Base-by-base conservation (phyloP, 1,140 invertebrate species). In the Drosophila pallidifrons region DNA sequence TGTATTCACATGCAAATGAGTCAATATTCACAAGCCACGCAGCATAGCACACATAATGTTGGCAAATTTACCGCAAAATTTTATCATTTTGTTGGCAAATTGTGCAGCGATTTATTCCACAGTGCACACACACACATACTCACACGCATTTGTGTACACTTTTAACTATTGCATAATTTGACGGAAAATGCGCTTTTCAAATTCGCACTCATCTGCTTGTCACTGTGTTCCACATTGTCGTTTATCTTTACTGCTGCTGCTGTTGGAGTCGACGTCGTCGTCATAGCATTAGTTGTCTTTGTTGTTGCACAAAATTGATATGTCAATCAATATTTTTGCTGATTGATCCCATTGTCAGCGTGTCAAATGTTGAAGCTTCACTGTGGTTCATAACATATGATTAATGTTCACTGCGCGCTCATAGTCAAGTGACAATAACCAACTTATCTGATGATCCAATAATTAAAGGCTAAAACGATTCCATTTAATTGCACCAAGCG, bases 251-350 rank as follows among this genome's bases (percentile, higher is more conserved):
- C 8, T 20, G 2, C 15, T 20, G 7, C 49, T n/a, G 10, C 16
- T 60, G 13, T 25, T 20, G 13, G n/a, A n/a, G n/a, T n/a, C n/a
- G 15, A 1, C 20, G 20, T 20, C 20, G 20, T 20, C n/a, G 32
- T 15, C n/a, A 13, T 13, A 43, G n/a, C n/a, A 43, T 43, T 13
- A n/a, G 52, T 25, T 45, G 28, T 59, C 13, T 32, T 15, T 38
- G 58, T 20, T 30, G 45, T 15, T 32, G 32, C 52, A 47, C 58
- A 49, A 75, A 59, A 77, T 68, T 69, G 82, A 82, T 82, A 86
- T 82, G 82, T 82, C 82, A 87, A 86, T 86, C 82, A 86, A 80
- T 85, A 82, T 80, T 38, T 83, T 77, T 58, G 55, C 63, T 77
- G 81, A 82, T 83, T 75, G 77, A 76, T 76, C 54, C 61, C 81